phyloP scores from a whole-genome alignment of 92 coral and sea anemone genomes.

The Porites lobata region DNA sequence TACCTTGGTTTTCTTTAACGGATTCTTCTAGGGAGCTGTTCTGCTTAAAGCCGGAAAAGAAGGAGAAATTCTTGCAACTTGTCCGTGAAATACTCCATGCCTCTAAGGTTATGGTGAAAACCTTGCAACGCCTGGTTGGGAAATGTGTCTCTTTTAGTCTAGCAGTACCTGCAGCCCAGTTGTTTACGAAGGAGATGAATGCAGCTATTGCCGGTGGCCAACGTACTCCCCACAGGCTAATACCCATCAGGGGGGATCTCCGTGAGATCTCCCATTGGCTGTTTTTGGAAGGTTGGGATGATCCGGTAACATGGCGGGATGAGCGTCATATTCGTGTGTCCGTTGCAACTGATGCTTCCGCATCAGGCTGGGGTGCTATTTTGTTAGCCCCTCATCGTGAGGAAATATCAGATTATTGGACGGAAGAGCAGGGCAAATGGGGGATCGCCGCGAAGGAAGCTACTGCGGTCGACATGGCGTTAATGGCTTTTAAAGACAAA shows the following conservation, averaged over 20 bases:
- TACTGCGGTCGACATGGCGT: slow-evolving; percentile 26
- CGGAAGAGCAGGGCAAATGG: slow-evolving; percentile 10
- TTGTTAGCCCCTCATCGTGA: slow-evolving; percentile 16
- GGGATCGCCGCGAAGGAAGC: slow-evolving; percentile 58
- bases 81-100: no score
- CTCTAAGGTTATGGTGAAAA: no score
- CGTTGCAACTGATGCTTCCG: slow-evolving; percentile 65
- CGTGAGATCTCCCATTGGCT: slow-evolving; percentile 57
- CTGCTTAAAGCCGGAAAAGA: slow-evolving; percentile 43
- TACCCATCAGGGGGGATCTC: slow-evolving; percentile 10
- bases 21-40: slow-evolving; percentile 54
- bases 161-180: slow-evolving; percentile 41
- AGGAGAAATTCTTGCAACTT: no score
- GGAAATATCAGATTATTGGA: slow-evolving; percentile 56
- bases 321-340: slow-evolving; percentile 40
- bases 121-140: no score
- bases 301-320: slow-evolving; percentile 51
- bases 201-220: slow-evolving; percentile 30
- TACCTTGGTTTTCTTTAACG: background rate
- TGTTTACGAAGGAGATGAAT: slow-evolving; percentile 52
- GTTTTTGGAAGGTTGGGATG: slow-evolving; percentile 26
- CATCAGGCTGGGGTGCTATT: slow-evolving; percentile 29
- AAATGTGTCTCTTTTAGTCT: no score
- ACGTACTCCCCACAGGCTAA: slow-evolving; percentile 26
- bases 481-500: slow-evolving; percentile 35